Evolutionary conservation across 1,140 invertebrate genomes (phyloP).

Genomic region (Hestina assimilis): DNA sequence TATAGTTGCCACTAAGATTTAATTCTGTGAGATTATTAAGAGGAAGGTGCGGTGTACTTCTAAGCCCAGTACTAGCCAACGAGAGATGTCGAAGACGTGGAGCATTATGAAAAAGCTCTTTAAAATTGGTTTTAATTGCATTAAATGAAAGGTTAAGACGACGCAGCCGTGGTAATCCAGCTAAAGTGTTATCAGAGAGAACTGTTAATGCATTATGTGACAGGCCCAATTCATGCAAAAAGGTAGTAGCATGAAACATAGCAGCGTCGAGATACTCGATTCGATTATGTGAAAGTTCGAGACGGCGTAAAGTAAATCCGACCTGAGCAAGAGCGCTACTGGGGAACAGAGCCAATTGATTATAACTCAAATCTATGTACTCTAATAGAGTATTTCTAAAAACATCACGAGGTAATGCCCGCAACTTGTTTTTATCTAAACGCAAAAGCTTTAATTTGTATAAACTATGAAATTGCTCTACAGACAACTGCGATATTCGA

Average conservation of each 20-base stretch:
- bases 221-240: conserved; percentile 85
- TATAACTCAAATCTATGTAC: conserved; percentile 86
- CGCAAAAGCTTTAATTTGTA: conserved; percentile 85
- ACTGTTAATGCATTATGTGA: conserved; percentile 88
- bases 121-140: conserved; percentile 86
- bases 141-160: conserved; percentile 88
- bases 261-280: conserved; percentile 91
- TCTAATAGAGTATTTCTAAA: conserved; percentile 88
- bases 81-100: conserved; percentile 85
- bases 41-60: conserved; percentile 82
- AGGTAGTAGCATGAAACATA: conserved; percentile 87
- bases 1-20: conserved; percentile 84
- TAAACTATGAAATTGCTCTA: conserved; percentile 85
- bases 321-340: conserved; percentile 83
- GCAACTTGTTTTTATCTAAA: conserved; percentile 84
- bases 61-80: conserved; percentile 84
- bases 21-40: conserved; percentile 81
- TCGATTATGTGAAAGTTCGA: conserved; percentile 87
- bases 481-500: conserved; percentile 82
- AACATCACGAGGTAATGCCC: conserved; percentile 85
- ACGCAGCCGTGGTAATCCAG: conserved; percentile 85
- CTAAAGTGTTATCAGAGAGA: conserved; percentile 90
- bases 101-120: conserved; percentile 90
- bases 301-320: conserved; percentile 83
- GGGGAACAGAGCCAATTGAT: conserved; percentile 85